Percentiles rank a stretch among this genome's conserved stretches.
phyloP scores from a whole-genome alignment of 2,888 invertebrate species.

The Drosophila atripex region DNA sequence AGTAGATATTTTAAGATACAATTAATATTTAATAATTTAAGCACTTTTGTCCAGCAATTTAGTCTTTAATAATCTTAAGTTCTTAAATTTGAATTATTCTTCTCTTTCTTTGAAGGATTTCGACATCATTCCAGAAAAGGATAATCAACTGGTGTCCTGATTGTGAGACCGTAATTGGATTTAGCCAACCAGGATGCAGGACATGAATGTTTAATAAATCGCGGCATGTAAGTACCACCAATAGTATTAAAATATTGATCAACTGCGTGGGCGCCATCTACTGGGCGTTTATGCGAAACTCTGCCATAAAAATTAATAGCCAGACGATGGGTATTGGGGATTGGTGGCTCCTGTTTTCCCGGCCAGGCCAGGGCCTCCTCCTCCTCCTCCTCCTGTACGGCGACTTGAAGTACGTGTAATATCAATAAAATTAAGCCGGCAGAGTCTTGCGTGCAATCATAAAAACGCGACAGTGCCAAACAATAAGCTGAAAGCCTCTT shows the following conservation, averaged over 20 bases:
- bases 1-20: no score
- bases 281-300: conserved; percentile 43
- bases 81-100: not conserved
- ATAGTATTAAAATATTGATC: conserved; percentile 46
- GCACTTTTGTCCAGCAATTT: no score
- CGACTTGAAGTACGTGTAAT: conserved; percentile 71
- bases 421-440: conserved; percentile 75
- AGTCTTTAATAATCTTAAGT: no score
- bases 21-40: no score
- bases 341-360: conserved; percentile 39
- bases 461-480: conserved; percentile 70
- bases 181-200: not conserved
- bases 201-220: conserved; percentile 30
- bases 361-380: conserved; percentile 48
- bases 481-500: conserved; percentile 80
- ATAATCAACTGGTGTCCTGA: conserved; percentile 5
- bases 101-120: not conserved
- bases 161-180: conserved; percentile 56
- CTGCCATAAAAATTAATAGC: conserved; percentile 63
- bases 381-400: no score
- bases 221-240: conserved; percentile 10
- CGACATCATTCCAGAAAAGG: not conserved
- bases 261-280: conserved; percentile 27
- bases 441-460: conserved; percentile 59
- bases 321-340: conserved; percentile 11